Conservation (phyloP, 1,140 invertebrate genomes). For the Zaprionus kolodkinae region DNA sequence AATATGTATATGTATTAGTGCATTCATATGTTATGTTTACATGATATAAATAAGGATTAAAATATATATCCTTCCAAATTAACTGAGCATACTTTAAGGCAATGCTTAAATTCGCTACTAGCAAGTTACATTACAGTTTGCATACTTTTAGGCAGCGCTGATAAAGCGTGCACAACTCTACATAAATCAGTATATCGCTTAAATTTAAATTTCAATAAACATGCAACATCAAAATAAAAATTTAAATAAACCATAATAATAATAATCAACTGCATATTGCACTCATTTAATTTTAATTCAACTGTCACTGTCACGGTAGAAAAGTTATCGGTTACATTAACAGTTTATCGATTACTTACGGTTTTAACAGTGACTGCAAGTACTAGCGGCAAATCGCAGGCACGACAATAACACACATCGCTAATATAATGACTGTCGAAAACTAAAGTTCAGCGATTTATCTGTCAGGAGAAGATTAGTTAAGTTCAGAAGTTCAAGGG, state of each 20-base stretch:
- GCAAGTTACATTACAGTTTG: not conserved
- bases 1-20: not conserved
- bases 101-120: not conserved
- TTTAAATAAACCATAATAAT: not conserved
- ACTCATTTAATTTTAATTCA: no score
- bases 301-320: no score
- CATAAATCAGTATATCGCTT: no score
- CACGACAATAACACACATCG: slow-evolving; percentile 10
- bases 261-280: not conserved
- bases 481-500: not conserved
- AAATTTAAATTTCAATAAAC: not conserved
- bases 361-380: not conserved
- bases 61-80: not conserved
- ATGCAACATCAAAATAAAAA: not conserved
- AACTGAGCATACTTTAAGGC: not conserved
- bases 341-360: not conserved
- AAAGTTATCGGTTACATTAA: not conserved
- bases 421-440: slow-evolving; percentile 3
- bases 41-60: not conserved
- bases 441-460: not conserved
- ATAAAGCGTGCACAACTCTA: no score
- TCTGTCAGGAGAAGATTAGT: not conserved
- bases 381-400: not conserved
- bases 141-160: not conserved
- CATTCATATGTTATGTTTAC: not conserved